Evolutionary conservation across 2,113 vertebrate species (phyloP), one percentile per base, ranked within the genome.

Genomic region (Zosterops hypoxanthus): DNA sequence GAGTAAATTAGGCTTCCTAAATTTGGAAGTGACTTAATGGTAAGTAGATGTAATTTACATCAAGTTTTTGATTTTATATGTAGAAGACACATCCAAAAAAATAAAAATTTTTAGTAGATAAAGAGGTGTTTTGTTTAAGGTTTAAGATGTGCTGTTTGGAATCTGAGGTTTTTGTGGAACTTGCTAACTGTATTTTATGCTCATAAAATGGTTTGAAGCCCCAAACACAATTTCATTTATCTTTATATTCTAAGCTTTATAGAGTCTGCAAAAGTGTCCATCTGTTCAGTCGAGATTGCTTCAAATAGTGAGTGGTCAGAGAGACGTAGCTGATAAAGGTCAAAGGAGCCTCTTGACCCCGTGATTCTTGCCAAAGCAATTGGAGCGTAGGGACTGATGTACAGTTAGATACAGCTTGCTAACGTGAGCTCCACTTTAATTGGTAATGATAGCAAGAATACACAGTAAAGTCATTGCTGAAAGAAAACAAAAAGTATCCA

Each of bases 211-310:
- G 82, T 81, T 96, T 82, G 92, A 97, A 96, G 91, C 65, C 91
- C 81, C 83, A 94, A 97, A 93, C 83, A 83, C 94, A 85, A 95
- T 98, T 97, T 97, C 95, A 97, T 98, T 98, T 98, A 97, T 98
- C 97, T 98, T 98, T 97, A 97, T 98, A 98, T 98, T 98, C 91
- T 96, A 82, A 92, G 97, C 95, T 97, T 96, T 96, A 96, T 97
- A 96, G 97, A 96, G 96, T 96, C 95, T 97, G 83, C 98, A 97
- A 96, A 97, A 96, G 78, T 96, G 97, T 98, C 98, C 98, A 99
- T 99, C 98, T 99, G 98, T 99, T 99, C 98, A 96, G 97, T 95
- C 72, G 97, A 98, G 98, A 97, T 98, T 98, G 98, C 98, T 85
- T 97, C 96, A 94, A 98, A 96, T 96, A 94, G 95, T 92, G 96